Conservation (phyloP, 2,888 invertebrate species). For the Alloplasta piceator region DNA sequence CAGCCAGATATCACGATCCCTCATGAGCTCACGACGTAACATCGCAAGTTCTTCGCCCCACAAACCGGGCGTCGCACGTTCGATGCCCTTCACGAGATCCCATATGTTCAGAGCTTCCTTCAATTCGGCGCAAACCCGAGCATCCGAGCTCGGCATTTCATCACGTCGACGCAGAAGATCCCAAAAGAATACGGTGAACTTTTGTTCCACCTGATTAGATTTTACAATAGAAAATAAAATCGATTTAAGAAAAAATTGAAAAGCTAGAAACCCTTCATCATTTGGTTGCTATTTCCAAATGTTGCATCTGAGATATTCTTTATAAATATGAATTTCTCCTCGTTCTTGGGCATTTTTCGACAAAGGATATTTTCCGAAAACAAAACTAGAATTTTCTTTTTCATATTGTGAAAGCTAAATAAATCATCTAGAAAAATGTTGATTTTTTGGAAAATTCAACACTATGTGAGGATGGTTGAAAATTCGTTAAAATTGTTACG, state of each 20-base stretch:
- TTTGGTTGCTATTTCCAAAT: too few species aligned
- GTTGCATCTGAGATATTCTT: too few species aligned
- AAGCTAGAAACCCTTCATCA: too few species aligned
- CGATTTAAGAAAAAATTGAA: not conserved
- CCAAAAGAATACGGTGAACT: conserved; percentile 83
- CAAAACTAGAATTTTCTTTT: not conserved
- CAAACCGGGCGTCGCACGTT: conserved; percentile 76
- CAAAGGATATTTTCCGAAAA: not conserved
- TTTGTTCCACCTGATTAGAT: conserved; percentile 81
- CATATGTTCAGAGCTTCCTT: conserved; percentile 82
- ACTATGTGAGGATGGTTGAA: not conserved
- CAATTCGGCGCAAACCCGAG: conserved; percentile 82
- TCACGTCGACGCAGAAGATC: conserved; percentile 81
- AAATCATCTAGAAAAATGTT: too few species aligned
- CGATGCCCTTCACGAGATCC: conserved; percentile 80
- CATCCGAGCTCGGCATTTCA: conserved; percentile 82
- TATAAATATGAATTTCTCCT: not conserved
- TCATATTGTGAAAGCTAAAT: too few species aligned
- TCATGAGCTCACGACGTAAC: conserved; percentile 78
- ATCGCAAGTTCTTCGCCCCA: conserved; percentile 81
- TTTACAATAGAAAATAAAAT: not conserved
- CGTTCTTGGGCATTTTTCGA: not conserved
- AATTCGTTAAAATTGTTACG: too few species aligned
- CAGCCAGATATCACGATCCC: conserved; percentile 80
- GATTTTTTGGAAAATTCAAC: not conserved